phyloP scores from a whole-genome alignment of 2,888 invertebrate genomes.

The Eupeodes luniger region DNA sequence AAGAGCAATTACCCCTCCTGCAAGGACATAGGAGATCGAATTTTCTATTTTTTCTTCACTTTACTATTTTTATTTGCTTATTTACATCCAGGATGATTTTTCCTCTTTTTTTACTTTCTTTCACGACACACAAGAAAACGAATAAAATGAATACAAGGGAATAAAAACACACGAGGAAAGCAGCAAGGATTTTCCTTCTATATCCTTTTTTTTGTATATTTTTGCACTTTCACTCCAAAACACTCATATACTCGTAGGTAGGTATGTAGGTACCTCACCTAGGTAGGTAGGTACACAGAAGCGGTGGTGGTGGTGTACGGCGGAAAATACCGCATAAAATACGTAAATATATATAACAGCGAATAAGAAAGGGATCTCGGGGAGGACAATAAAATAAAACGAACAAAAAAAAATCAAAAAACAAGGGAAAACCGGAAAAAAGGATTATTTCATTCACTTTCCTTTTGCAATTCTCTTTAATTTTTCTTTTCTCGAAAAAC shows the following conservation, averaged over 20 bases:
- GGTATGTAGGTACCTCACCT: neutral
- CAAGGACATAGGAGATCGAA: conserved; percentile 26
- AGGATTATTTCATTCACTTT: conserved; percentile 69
- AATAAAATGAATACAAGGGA: conserved; percentile 7
- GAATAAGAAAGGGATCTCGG: neutral
- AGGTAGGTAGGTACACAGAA: conserved; percentile 6
- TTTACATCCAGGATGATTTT: conserved; percentile 50
- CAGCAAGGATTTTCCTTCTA: conserved; percentile 55
- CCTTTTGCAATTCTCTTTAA: conserved; percentile 23
- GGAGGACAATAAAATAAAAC: neutral
- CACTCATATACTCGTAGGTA: conserved; percentile 15
- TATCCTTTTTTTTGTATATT: conserved; percentile 31
- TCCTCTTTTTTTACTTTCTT: conserved; percentile 28
- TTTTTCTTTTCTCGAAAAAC: conserved; percentile 25
- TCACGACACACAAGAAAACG: conserved; percentile 38
- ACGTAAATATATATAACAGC: conserved; percentile 18
- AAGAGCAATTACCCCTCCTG: conserved; percentile 27
- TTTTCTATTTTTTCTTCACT: conserved; percentile 36
- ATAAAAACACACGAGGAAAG: neutral
- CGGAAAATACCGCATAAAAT: conserved; percentile 34
- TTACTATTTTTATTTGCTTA: conserved; percentile 65
- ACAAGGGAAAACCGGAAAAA: conserved; percentile 47
- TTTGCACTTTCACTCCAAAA: conserved; percentile 63
- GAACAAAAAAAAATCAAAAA: conserved; percentile 33
- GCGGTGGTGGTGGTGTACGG: neutral